Base-by-base conservation (phyloP, 2,113 vertebrate species). In the Eira barbara region DNA sequence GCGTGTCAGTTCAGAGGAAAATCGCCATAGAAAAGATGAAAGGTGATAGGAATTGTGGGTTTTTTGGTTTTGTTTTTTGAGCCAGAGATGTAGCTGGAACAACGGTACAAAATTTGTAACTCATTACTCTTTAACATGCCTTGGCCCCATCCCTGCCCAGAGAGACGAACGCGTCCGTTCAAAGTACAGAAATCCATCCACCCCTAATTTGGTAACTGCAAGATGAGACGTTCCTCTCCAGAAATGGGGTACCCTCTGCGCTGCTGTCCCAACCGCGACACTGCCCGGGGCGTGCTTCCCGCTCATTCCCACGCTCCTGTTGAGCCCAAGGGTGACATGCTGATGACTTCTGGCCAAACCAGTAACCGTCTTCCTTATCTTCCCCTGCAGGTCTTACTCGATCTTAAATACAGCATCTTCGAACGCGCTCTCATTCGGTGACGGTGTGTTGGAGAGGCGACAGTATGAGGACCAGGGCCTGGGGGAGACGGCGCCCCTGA, bases 301-400 rank as follows among this genome's bases (percentile, higher is more conserved):
- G 20, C 79, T 34, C 5, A 17, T 34, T 10, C 45, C 27, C 73
- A 27, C 42, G 27, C 11, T 80, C 61, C 25, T 25, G 0, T 21
- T 31, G 93, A 95, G 36, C 78, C 94, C 55, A 29, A 52, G 80
- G 13, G 0, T 67, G 73, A 0, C 0, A n/a, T 17, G 11, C 20
- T 8, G 21, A 31, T 23, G 47, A 63, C 92, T 45, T 39, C 1
- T 13, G 42, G 73, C 86, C 49, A 87, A 67, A 79, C n/a, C 82
- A 21, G 21, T 59, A 23, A 85, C 10, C 0, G 0, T 76, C 52
- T 76, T 84, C 73, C 63, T 98, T 0, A 34, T 94, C 97, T 98
- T 80, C 95, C 97, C 97, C 74, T 96, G 45, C 98, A 99, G 99
- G 95, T 99, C 99, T 55, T 99, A 99, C 97, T 99, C 99, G 3